Evolutionary conservation across 1,140 invertebrate genomes (phyloP), one percentile per base, ranked within the genome.

Genomic region (Callitettix versicolor): DNA sequence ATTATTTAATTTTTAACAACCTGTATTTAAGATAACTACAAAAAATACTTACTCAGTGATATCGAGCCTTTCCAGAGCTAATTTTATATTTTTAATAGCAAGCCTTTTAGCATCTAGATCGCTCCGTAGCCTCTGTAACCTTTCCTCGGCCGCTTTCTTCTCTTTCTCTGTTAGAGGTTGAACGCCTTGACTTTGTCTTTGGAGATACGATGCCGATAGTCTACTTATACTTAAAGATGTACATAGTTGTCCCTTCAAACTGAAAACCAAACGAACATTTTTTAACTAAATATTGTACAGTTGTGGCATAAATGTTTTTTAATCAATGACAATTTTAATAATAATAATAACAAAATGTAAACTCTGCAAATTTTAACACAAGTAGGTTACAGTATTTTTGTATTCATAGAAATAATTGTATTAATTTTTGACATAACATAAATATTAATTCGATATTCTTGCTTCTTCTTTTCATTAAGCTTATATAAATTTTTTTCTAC

Each of bases 71-170:
- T 88, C 85, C 20, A 89, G 71, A 1, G 83, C 75, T 54, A 83
- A 69, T 66, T 85, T 85, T 7, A 88, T 73, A 61, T 86, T 85
- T 64, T 85, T 86, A 64, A 88, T 86, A 34, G 80, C 76, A 30
- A 79, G 71, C 60, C 78, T 73, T 61, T 86, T 84, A 60, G 81
- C 75, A 58, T 88, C 84, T 46, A 85, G 77, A 60, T 88, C 85
- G 9, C 74, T 73, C 50, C 78, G 75, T 17, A 88, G 70, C 58
- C 77, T 75, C 34, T 73, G 68, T 48, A 86, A 73, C 43, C 83
- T 73, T 41, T 86, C 82, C 61, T 86, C 83, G 5, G 82, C 76
- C 11, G 78, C 76, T 57, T 79, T 76, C 53, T 77, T 75, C 62
- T 88, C 85, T 50, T 60, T 62, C 49, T 71, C 70, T 33, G 63